Evolutionary conservation across 37 sponge, comb jelly and placozoan genomes (phyloP).

Genomic region (Geodia barretti): DNA sequence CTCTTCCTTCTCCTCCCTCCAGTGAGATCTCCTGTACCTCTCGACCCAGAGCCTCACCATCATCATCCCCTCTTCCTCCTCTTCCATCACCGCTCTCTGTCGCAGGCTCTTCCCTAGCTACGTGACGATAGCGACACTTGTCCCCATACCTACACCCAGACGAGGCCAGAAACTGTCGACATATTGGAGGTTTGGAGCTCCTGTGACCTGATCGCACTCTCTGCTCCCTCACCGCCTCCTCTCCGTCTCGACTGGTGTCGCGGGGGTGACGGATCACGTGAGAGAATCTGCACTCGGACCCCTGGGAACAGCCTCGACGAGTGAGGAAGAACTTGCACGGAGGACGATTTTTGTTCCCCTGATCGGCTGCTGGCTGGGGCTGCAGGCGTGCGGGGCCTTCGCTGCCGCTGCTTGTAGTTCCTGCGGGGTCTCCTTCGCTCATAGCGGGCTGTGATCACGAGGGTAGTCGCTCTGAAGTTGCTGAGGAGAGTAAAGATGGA

Average conservation of each 20-base stretch:
- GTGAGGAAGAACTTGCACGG: conserved; percentile 12
- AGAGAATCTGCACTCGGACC: neutral
- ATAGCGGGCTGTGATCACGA: too few species aligned
- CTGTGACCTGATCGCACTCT: neutral
- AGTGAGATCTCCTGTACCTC: neutral
- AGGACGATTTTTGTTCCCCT: neutral
- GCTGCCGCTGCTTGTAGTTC: too few species aligned
- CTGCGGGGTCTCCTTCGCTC: too few species aligned
- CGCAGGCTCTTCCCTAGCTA: neutral
- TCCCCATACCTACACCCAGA: conserved; percentile 14
- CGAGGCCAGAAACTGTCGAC: conserved; percentile 5
- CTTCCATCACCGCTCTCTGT: conserved; percentile 22
- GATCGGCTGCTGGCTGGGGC: too few species aligned
- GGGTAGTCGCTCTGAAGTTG: too few species aligned
- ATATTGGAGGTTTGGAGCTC: neutral
- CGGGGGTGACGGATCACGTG: neutral
- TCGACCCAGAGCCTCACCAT: neutral
- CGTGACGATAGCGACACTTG: conserved; percentile 17
- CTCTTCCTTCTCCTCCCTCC: neutral
- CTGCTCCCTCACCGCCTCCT: neutral
- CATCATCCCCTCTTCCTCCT: neutral
- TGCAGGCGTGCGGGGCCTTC: too few species aligned
- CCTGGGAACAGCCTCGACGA: neutral
- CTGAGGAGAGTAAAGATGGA: too few species aligned
- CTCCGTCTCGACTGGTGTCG: neutral